A percentile compares a stretch with the other conserved stretches of the same genome.
These are phyloP conservation scores for Melanerpes formicivorus DNA, from an alignment of 2,113 vertebrate species.

Conservation along the genomic window DNA sequence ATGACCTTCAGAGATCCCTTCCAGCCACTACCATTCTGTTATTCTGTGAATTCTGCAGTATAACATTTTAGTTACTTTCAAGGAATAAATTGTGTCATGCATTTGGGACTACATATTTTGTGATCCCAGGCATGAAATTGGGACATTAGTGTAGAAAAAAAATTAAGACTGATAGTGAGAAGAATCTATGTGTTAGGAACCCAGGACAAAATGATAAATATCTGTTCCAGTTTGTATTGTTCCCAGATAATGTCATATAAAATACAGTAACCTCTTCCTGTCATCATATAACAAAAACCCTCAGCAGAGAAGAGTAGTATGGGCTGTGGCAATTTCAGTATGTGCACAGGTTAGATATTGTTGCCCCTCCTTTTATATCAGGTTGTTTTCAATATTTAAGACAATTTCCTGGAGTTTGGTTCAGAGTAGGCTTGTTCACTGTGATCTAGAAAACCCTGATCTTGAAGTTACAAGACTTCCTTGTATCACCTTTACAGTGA, in stretches of 20 bases:
- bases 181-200: not conserved
- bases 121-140: not conserved
- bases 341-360: not conserved
- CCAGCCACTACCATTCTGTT: too few relatives aligned
- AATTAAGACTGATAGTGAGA: not conserved
- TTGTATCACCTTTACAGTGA: too few relatives aligned
- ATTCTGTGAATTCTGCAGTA: not conserved
- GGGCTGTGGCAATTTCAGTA: not conserved
- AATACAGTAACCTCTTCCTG: not conserved
- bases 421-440: not conserved
- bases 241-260: not conserved
- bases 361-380: not conserved
- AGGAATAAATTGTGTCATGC: not conserved
- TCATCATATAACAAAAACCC: not conserved
- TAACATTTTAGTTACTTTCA: not conserved
- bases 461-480: not conserved
- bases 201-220: not conserved
- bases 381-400: not conserved
- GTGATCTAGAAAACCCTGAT: not conserved
- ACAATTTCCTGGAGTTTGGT: not conserved
- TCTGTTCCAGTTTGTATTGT: not conserved
- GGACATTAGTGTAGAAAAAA: not conserved
- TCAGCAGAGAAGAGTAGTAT: not conserved
- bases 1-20: too few relatives aligned
- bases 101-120: not conserved